These are phyloP conservation scores for Scomber colias DNA, from an alignment of 2,113 vertebrate species.

Conservation along the genomic window DNA sequence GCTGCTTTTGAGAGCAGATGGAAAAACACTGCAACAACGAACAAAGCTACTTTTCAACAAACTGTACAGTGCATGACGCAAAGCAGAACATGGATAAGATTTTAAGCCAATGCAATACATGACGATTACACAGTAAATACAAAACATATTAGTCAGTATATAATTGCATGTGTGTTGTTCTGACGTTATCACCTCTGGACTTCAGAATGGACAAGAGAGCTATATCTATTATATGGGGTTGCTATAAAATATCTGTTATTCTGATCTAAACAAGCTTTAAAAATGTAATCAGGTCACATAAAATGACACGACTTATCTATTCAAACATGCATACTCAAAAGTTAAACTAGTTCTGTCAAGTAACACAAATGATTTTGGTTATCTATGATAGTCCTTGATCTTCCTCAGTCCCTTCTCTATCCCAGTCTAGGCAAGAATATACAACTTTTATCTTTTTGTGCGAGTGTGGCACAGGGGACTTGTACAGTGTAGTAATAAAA, in stretches of 20 bases:
- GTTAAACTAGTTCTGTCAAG: conserved; percentile 12
- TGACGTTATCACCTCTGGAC: conserved; percentile 6
- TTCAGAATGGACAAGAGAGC: neutral
- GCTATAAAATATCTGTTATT: neutral
- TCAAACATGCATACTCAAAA: conserved; percentile 7
- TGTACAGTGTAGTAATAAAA: conserved; percentile 30
- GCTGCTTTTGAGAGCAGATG: neutral
- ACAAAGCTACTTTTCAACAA: neutral
- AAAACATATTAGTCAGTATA: neutral
- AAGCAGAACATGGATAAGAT: neutral
- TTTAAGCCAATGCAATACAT: neutral
- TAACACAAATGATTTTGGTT: conserved; percentile 11
- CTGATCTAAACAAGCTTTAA: neutral
- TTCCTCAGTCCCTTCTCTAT: neutral
- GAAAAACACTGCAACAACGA: neutral
- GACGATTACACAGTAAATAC: neutral
- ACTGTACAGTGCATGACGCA: neutral
- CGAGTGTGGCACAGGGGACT: conserved; percentile 4
- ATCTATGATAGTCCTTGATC: neutral
- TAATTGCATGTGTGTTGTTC: neutral
- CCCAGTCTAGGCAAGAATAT: neutral
- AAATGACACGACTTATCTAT: conserved; percentile 35
- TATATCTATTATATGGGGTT: too few species aligned
- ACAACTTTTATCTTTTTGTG: neutral
- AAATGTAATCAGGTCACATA: conserved; percentile 28